Evolutionary conservation across 2,113 vertebrate genomes (phyloP), one percentile per base, ranked within the genome.

Genomic region (Hemiprocne comata): DNA sequence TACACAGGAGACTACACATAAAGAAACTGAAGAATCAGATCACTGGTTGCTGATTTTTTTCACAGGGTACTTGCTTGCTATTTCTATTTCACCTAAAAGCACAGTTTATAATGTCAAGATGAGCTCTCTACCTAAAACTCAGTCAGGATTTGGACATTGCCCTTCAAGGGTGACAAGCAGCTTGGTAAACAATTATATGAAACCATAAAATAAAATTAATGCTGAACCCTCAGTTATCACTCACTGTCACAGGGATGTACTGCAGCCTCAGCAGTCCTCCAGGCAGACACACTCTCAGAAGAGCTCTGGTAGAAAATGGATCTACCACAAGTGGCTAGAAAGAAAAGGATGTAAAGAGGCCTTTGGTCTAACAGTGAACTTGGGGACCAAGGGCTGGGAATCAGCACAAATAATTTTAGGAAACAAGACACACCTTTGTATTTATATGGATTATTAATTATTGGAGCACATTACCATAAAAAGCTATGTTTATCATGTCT

Each of bases 191-290:
- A 95, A 76, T 85, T 87, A 31, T 55, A 40, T 6, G 28, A 67
- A 80, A 86, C 72, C 42, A 72, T 83, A 64, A 90, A 88, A 60
- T 11, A 95, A 48, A 88, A 92, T 81, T 21, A 88, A 36, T 1
- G 2, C 51, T 77, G 61, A 74, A 53, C 24, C 24, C 71, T 77
- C 42, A 53, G 53, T 61, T 86, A 61, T 36, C 57, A 10, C 76
- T 94, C 87, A 61, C 21, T 92, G 65, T 61, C 82, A 31, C 0
- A 0, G 19, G 46, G 11, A 6, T 1, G 2, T 19, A 25, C 25
- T 88, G 90, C 90, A 86, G 36, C 23, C 85, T 96, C 95, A 95
- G 75, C 83, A 64, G 44, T 21, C 53, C 38, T 51, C 55, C 92
- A 18, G 5, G 11, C 9, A 70, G 77, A 64, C 17, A 25, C 4